A percentile compares a stretch with the other conserved stretches of the same genome.
Conservation (phyloP, 1,140 invertebrate genomes). For the Leptestheria dahalacensis region DNA sequence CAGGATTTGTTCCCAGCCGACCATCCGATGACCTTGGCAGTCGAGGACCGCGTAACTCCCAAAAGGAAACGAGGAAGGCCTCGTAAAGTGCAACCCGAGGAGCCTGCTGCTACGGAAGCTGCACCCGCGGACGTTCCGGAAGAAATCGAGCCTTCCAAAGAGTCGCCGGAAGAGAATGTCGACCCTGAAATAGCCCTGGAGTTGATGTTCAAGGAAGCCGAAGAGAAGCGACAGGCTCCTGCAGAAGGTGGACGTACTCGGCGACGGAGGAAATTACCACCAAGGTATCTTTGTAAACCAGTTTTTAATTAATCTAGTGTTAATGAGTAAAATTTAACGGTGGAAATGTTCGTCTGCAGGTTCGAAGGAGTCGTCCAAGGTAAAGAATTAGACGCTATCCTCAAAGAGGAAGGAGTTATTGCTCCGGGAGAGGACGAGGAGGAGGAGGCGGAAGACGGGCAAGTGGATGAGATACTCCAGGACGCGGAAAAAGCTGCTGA, state of each 20-base stretch:
- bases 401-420: slow-evolving; percentile 51
- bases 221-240: background rate
- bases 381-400: slow-evolving; percentile 53
- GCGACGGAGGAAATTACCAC: background rate
- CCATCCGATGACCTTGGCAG: slow-evolving; percentile 39
- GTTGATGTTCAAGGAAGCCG: slow-evolving; percentile 8
- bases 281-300: background rate
- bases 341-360: too few species aligned
- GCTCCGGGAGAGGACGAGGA: slow-evolving; percentile 37
- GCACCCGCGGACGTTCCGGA: background rate
- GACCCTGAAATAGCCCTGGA: slow-evolving; percentile 8
- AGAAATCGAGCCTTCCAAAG: slow-evolving; percentile 28
- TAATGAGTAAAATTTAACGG: too few species aligned
- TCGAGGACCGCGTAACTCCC: slow-evolving; percentile 45
- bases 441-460: slow-evolving; percentile 18
- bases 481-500: slow-evolving; percentile 16
- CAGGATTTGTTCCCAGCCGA: slow-evolving; percentile 32
- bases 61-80: slow-evolving; percentile 49
- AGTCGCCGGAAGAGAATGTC: slow-evolving; percentile 19
- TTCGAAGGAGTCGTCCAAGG: slow-evolving; percentile 33
- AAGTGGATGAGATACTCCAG: slow-evolving; percentile 15
- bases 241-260: background rate
- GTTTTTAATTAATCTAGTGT: background rate
- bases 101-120: background rate
- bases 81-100: slow-evolving; percentile 34